Evolutionary conservation across 2,113 vertebrate species (phyloP), one percentile per base, ranked within the genome.

Genomic region (Pipra filicauda): DNA sequence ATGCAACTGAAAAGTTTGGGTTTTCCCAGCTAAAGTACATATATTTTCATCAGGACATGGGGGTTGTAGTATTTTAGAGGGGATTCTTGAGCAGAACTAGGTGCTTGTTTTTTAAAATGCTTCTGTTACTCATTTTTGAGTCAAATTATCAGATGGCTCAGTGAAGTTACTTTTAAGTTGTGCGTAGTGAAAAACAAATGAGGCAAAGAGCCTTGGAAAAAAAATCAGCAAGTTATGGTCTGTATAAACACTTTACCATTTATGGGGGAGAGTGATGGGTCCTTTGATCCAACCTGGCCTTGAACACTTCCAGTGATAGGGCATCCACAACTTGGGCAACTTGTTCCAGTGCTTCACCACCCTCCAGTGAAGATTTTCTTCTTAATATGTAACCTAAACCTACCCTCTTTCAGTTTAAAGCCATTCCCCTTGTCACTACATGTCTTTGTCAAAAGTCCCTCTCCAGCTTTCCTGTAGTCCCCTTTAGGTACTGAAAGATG

Each of bases 351-450:
- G 33, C 15, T 44, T 67, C 33, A 46, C 37, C 44, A 11, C 26
- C 49, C 35, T 22, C 15, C 16, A 31, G 20, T 27, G 26, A 49
- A 65, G 58, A 10, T 31, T 35, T 72, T 64, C 11, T 43, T 65
- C 24, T 41, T 51, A 5, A 9, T 5, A 21, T 8, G 12, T 59
- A 1, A 0, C 37, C 51, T 43, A 16, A 58, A 58, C 15, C 31
- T 58, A 4, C 27, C 12, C 9, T 51, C 22, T 66, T 37, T 16
- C 44, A 44, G 20, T 19, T 35, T 37, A 33, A 51, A 33, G 43
- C 22, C 22, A 6, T 44, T 65, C 10, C 15, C 16, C 22, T 27
- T 66, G 8, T 80, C n/a, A 41, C n/a, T 49, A 8, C 16, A 5
- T 26, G 37, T 8, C 14, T 22, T 33, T 58, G 52, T 37, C 44